Conservation (phyloP, 2,888 invertebrate species). For the Caenorhabditis angaria region DNA sequence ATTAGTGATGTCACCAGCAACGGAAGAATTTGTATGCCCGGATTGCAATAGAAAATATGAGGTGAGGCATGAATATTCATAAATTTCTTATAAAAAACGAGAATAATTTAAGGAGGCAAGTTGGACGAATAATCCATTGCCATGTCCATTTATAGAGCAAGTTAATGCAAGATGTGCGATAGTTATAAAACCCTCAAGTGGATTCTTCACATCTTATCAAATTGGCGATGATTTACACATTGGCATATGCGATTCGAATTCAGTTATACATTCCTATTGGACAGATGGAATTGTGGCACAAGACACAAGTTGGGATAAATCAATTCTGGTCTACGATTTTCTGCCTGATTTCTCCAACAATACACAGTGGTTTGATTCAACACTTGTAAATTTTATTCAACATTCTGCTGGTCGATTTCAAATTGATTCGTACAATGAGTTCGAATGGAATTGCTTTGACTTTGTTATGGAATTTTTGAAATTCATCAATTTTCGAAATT, state of each 20-base stretch:
- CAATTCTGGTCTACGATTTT: conserved; percentile 23
- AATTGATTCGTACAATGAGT: conserved; percentile 32
- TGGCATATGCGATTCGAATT: conserved; percentile 39
- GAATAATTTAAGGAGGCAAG: conserved; percentile 11
- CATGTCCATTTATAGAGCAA: conserved; percentile 39
- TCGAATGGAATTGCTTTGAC: conserved; percentile 48
- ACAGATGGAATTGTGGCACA: conserved; percentile 24
- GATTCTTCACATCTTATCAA: conserved; percentile 36
- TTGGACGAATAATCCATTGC: conserved; percentile 31
- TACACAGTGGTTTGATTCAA: conserved; percentile 19
- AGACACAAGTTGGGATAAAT: conserved; percentile 31
- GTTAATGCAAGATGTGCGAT: conserved; percentile 25
- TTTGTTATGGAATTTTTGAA: conserved; percentile 42
- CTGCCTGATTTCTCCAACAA: conserved; percentile 27
- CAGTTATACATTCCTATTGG: conserved; percentile 41
- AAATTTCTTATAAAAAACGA: not conserved
- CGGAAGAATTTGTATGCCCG: not conserved
- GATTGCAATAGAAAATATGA: not conserved
- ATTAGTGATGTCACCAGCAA: conserved; percentile 6
- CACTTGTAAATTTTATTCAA: conserved; percentile 15
- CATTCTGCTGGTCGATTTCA: conserved; percentile 18
- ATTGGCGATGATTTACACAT: conserved; percentile 47
- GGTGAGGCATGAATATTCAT: not conserved
- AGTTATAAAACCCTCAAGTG: conserved; percentile 42
- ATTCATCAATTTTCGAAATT: conserved; percentile 36